A percentile compares a stretch with the other conserved stretches of the same genome.
Evolutionary conservation across 2,113 vertebrate genomes (phyloP).

Genomic region (Mungos mungo): DNA sequence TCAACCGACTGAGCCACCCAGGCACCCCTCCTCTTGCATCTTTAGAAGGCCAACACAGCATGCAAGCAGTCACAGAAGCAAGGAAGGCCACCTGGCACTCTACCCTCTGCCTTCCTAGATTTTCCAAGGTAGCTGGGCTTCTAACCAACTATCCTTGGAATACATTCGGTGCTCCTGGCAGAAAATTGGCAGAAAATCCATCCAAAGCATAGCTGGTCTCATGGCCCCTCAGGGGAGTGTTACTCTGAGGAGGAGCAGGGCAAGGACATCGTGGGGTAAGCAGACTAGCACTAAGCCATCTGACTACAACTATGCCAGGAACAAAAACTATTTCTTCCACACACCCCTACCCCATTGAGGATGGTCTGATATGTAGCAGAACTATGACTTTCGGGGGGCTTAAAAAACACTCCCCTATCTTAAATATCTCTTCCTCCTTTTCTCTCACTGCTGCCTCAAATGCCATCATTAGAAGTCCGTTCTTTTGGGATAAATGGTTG

Average conservation of each 20-base stretch:
- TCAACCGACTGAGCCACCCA: too few relatives aligned
- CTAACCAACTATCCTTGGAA: constrained; percentile 62
- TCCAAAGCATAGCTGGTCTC: constrained; percentile 38
- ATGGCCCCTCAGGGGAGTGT: background rate
- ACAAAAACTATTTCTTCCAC: background rate
- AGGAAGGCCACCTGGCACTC: constrained; percentile 31
- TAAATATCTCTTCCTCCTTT: background rate
- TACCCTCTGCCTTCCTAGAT: background rate
- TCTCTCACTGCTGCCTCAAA: background rate
- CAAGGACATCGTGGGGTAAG: background rate
- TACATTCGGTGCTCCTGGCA: background rate
- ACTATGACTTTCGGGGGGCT: background rate
- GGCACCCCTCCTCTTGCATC: background rate
- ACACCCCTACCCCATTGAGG: background rate
- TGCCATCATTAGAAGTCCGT: background rate
- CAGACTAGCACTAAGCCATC: background rate
- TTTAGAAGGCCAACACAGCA: constrained; percentile 40
- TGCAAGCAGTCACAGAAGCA: background rate
- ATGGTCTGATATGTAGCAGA: background rate
- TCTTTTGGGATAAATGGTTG: background rate
- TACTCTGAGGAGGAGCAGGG: background rate
- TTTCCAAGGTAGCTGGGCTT: constrained; percentile 60
- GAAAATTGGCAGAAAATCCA: constrained; percentile 52
- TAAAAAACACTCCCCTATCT: background rate
- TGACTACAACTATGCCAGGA: background rate